phyloP scores from a whole-genome alignment of 2,113 vertebrate genomes.

The Collichthys lucidus region DNA sequence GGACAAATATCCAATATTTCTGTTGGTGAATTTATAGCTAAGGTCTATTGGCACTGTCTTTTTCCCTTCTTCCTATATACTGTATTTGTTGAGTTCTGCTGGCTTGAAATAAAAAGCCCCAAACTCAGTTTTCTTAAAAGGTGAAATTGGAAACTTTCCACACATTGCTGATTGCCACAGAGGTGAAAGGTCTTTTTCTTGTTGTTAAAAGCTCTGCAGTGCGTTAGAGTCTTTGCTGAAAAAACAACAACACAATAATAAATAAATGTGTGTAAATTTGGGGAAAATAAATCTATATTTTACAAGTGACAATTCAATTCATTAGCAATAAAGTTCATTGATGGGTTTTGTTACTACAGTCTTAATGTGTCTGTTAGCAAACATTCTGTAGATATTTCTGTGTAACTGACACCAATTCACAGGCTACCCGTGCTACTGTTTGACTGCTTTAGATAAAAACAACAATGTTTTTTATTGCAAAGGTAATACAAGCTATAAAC shows the following conservation, averaged over 20 bases:
- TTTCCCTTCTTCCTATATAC: background rate
- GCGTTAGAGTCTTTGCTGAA: background rate
- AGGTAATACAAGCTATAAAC: background rate
- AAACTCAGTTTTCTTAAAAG: background rate
- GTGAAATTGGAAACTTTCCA: background rate
- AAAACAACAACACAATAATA: too few relatives aligned
- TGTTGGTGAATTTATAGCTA: background rate
- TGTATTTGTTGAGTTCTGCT: background rate
- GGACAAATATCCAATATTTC: conserved; percentile 30
- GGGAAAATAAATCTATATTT: background rate
- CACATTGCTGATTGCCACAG: background rate
- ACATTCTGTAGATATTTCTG: background rate
- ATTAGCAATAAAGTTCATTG: background rate
- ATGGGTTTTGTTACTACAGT: background rate
- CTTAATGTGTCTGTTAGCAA: background rate
- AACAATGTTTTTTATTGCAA: background rate
- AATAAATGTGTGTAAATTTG: background rate
- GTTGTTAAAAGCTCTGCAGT: background rate
- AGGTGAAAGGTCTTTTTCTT: background rate
- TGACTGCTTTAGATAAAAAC: background rate
- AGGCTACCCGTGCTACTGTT: background rate
- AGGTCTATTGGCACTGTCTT: background rate
- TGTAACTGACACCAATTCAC: background rate
- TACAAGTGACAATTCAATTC: too few relatives aligned
- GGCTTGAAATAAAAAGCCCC: too few relatives aligned